Evolutionary conservation across 1,140 invertebrate species (phyloP).

Genomic region (Conus ventricosus): DNA sequence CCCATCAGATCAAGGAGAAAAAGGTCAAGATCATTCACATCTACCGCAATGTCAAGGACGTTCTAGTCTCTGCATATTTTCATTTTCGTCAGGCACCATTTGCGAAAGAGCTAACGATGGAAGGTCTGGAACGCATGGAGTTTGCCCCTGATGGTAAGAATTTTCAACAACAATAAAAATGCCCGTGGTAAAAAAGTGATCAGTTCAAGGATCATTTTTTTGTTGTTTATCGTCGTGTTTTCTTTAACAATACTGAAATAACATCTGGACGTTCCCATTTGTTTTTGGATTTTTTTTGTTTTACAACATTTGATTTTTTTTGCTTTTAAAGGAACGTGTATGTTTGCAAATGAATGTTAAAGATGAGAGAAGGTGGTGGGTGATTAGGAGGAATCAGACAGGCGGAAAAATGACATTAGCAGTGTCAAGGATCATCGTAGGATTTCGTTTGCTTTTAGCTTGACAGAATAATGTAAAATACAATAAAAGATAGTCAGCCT

Average conservation of each 20-base stretch:
- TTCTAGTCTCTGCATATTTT: constrained; percentile 41
- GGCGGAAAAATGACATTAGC: too few species aligned
- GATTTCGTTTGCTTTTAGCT: too few species aligned
- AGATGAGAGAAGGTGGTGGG: too few species aligned
- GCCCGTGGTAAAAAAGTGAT: background rate
- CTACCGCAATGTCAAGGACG: constrained; percentile 52
- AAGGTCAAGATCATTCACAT: constrained; percentile 45
- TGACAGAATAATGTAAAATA: too few species aligned
- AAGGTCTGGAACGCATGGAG: background rate
- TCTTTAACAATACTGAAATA: background rate
- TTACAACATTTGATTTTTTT: too few species aligned
- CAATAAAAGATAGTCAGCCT: too few species aligned
- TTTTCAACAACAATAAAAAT: background rate
- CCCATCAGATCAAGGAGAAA: constrained; percentile 34
- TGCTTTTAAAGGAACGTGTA: too few species aligned
- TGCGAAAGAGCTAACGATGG: background rate
- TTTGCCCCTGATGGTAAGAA: background rate
- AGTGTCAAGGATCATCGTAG: too few species aligned
- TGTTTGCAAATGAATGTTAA: too few species aligned
- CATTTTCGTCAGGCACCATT: background rate
- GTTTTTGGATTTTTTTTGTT: too few species aligned
- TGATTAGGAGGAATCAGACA: too few species aligned
- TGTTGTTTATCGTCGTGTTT: background rate
- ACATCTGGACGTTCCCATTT: background rate
- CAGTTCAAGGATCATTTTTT: background rate